Base-by-base conservation (phyloP, 2,888 invertebrate genomes). In the Eupithecia vulgata region DNA sequence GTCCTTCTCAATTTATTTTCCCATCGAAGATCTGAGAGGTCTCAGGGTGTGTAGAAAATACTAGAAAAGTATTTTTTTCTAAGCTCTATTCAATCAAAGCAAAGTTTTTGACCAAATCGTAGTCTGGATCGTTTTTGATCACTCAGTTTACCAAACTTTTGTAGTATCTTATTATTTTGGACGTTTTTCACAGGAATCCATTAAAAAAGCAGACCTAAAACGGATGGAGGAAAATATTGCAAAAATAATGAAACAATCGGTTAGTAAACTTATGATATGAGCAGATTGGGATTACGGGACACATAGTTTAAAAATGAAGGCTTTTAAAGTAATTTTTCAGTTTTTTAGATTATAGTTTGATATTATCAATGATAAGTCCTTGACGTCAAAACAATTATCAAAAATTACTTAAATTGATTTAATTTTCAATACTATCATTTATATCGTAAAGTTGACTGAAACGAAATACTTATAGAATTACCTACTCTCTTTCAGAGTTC, bases 131-230 rank as follows among this genome's bases (percentile, higher is more conserved):
- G 12, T 52, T 25, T 57, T 21, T 21, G 57, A 57, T 57, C 25
- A 52, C 17, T 6, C 13, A 17, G 40, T 45, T 65, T 17, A 30
- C 30, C 61, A 34, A 1, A 61, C 12, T 30, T 13, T 13, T 35
- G 17, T n/a, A 17, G 10, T 34, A 62, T n/a, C n/a, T n/a, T 0
- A 37, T 35, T 12, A 35, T n/a, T 37, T 12, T n/a, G 15, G 6
- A 12, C 37, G 25, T 74, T 57, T 72, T 72, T 67, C 5, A 57
- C 45, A 78, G 92, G 89, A 87, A 17, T 82, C 85, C 6, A 82
- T 90, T 6, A 91, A 89, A 77, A 91, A 88, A 81, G 85, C 87
- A 81, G 89, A 91, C 76, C 82, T 91, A 17, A 88, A 85, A 76
- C 48, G 79, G 17, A 91, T 91, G 86, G 90, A 91, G 81, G 81